Evolutionary conservation across 1,140 invertebrate species (phyloP).

Genomic region (Papilio xuthus): DNA sequence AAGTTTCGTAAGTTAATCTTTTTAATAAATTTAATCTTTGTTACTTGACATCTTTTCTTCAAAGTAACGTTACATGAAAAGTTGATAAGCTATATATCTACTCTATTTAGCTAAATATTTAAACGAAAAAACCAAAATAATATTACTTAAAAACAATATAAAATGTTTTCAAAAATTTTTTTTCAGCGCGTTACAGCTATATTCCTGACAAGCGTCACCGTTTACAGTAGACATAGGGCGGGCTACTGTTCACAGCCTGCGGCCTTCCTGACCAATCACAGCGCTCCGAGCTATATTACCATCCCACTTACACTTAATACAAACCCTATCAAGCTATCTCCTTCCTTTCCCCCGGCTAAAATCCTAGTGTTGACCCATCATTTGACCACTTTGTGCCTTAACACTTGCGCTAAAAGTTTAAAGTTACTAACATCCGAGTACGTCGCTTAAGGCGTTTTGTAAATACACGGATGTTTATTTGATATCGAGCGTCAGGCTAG

Average conservation of each 20-base stretch:
- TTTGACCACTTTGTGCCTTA: conserved; percentile 53
- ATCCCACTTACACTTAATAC: conserved; percentile 53
- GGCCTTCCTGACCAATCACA: conserved; percentile 81
- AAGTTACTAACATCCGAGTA: conserved; percentile 43
- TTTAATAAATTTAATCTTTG: too few species aligned
- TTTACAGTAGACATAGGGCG: conserved; percentile 81
- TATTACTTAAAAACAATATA: background rate
- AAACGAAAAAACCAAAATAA: too few species aligned
- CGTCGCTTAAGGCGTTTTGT: conserved; percentile 66
- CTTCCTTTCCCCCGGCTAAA: conserved; percentile 76
- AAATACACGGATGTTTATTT: conserved; percentile 72
- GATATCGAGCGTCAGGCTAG: conserved; percentile 79
- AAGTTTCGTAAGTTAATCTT: too few species aligned
- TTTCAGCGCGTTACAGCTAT: conserved; percentile 55
- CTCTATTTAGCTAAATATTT: background rate
- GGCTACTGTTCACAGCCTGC: conserved; percentile 81
- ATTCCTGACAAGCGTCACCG: conserved; percentile 60
- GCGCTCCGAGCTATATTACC: conserved; percentile 77
- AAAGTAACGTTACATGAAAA: too few species aligned
- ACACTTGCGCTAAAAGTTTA: conserved; percentile 45
- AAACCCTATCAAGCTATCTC: conserved; percentile 60
- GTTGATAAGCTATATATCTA: background rate
- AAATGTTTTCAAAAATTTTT: background rate
- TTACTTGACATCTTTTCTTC: too few species aligned
- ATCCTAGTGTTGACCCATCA: conserved; percentile 68